Conservation (phyloP, 2,888 invertebrate genomes). For the Tenthredo mesomela region DNA sequence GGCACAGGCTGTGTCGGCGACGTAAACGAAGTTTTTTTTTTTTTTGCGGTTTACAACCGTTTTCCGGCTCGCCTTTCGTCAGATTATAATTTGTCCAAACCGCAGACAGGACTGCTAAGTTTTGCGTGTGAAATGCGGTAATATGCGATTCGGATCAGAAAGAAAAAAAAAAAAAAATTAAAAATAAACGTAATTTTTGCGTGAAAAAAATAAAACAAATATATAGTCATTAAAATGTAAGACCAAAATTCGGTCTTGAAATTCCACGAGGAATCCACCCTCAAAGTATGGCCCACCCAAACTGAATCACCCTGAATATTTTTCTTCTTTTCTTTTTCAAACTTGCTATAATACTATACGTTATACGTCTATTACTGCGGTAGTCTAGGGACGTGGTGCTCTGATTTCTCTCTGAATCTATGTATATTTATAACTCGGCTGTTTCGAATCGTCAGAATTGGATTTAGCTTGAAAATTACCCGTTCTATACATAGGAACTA, state of each 20-base stretch:
- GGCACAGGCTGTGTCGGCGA: background rate
- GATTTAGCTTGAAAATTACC: background rate
- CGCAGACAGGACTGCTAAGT: background rate
- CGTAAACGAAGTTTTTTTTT: background rate
- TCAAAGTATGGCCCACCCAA: too few species aligned
- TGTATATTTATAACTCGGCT: background rate
- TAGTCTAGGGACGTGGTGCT: background rate
- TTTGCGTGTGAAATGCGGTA: background rate
- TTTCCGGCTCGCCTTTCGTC: constrained; percentile 11
- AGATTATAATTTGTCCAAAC: background rate
- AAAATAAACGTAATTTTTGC: background rate
- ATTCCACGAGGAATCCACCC: too few species aligned
- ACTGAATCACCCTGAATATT: background rate
- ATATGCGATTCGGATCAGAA: background rate
- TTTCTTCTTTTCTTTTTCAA: background rate
- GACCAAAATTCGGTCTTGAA: too few species aligned
- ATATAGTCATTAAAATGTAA: too few species aligned
- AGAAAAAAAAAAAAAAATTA: background rate
- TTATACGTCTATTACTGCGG: background rate
- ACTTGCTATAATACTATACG: background rate
- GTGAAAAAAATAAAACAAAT: background rate
- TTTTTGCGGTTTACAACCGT: background rate
- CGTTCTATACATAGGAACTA: background rate
- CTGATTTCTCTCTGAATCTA: constrained; percentile 11
- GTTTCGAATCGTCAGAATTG: constrained; percentile 13